Conservation (phyloP, 1,140 invertebrate genomes). For the Orussus abietinus region DNA sequence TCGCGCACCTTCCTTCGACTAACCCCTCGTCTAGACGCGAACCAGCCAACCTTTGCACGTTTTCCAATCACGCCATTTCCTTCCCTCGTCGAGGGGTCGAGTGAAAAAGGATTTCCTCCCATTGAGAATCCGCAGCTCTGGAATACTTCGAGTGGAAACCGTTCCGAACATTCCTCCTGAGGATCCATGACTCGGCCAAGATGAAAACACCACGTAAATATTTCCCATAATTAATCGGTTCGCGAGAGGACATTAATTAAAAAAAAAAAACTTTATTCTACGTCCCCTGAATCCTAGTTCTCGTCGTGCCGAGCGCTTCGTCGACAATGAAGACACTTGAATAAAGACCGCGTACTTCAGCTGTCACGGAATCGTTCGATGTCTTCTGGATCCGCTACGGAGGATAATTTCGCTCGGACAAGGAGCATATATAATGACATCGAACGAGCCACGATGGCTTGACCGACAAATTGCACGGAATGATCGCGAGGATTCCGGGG, state of each 20-base stretch:
- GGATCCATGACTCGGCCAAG: neutral
- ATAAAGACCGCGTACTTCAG: too few relatives aligned
- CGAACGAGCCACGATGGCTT: slow-evolving; percentile 50
- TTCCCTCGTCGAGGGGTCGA: slow-evolving; percentile 20
- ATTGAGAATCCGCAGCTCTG: slow-evolving; percentile 10
- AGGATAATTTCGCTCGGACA: slow-evolving; percentile 46
- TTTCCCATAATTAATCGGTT: too few relatives aligned
- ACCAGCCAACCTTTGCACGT: slow-evolving; percentile 39
- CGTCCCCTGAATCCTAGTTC: too few relatives aligned
- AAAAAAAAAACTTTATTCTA: too few relatives aligned
- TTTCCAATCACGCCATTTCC: slow-evolving; percentile 46
- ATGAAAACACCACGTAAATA: too few relatives aligned
- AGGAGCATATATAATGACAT: slow-evolving; percentile 52
- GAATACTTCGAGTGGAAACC: slow-evolving; percentile 19
- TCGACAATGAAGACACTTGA: too few relatives aligned
- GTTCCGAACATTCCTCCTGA: too few relatives aligned
- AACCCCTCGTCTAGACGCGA: slow-evolving; percentile 32
- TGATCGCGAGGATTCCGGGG: slow-evolving; percentile 31
- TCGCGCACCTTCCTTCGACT: slow-evolving; percentile 12
- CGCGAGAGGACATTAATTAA: too few relatives aligned
- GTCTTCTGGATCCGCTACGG: too few relatives aligned
- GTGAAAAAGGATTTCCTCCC: slow-evolving; percentile 30
- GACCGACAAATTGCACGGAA: slow-evolving; percentile 53
- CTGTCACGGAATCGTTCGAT: too few relatives aligned
- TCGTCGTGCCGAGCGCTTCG: too few relatives aligned